phyloP scores from a whole-genome alignment of 2,797 vertebrate genomes.

The Lophotriccus pileatus region DNA sequence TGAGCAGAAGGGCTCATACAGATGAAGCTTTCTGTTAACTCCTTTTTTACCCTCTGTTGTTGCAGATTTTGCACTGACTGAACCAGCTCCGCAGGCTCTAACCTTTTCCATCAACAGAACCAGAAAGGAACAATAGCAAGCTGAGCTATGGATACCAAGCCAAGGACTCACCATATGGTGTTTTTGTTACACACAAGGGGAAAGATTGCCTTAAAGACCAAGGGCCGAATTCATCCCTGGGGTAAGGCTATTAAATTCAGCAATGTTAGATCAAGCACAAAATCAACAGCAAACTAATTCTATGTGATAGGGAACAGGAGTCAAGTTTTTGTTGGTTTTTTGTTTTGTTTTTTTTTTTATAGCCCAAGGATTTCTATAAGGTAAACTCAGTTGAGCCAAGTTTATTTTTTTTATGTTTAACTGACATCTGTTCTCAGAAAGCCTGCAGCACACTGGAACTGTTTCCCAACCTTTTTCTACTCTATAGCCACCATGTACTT shows the following conservation, averaged over 20 bases:
- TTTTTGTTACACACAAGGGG: slow-evolving; percentile 48
- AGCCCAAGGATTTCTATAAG: slow-evolving; percentile 39
- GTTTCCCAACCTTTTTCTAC: background rate
- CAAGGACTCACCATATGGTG: slow-evolving; percentile 66
- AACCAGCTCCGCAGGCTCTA: slow-evolving; percentile 35
- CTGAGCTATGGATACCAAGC: slow-evolving; percentile 13
- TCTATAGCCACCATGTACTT: background rate
- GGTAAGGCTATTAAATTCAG: background rate
- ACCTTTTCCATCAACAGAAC: slow-evolving; percentile 39
- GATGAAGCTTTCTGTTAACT: background rate
- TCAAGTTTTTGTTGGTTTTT: too few species aligned
- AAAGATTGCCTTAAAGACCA: slow-evolving; percentile 30
- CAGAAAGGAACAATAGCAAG: slow-evolving; percentile 20
- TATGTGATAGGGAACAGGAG: background rate
- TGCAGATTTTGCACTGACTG: slow-evolving; percentile 1
- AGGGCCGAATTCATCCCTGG: background rate
- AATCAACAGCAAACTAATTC: slow-evolving; percentile 39
- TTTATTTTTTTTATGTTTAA: slow-evolving; percentile 29
- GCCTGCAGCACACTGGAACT: slow-evolving; percentile 13
- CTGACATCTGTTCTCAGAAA: slow-evolving; percentile 55
- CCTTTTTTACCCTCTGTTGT: background rate
- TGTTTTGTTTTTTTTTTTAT: background rate
- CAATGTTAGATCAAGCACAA: slow-evolving; percentile 22
- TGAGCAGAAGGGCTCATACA: background rate
- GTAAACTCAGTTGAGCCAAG: slow-evolving; percentile 31